Conservation (phyloP, 2,113 vertebrate species). For the Galeopterus variegatus region DNA sequence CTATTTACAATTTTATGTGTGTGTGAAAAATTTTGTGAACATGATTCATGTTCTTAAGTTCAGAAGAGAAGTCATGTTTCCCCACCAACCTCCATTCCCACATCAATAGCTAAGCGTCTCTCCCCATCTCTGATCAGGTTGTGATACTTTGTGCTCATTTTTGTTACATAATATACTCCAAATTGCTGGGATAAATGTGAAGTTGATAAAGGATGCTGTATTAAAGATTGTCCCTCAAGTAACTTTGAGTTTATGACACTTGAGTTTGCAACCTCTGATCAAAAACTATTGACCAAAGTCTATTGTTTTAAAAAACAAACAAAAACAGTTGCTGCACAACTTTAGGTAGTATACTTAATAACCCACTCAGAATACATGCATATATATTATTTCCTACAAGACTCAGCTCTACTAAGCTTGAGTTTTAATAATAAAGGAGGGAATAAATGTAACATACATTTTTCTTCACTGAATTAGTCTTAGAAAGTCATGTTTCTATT, state of each 20-base stretch:
- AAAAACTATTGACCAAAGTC: not conserved
- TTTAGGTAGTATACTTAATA: not conserved
- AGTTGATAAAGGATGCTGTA: not conserved
- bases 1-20: not conserved
- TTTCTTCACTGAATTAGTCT: not conserved
- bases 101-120: not conserved
- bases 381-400: not conserved
- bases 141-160: not conserved
- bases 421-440: not conserved
- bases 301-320: not conserved
- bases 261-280: not conserved
- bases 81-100: not conserved
- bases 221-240: not conserved
- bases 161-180: not conserved
- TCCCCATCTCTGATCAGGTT: accelerated
- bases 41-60: too few species aligned
- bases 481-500: not conserved
- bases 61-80: too few species aligned
- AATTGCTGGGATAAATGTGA: not conserved
- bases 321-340: not conserved
- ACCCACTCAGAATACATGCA: not conserved
- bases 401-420: not conserved
- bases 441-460: not conserved
- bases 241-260: not conserved
- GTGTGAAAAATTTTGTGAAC: not conserved